Evolutionary conservation across 2,113 vertebrate species (phyloP), one percentile per base, ranked within the genome.

Genomic region (Raphicerus campestris): DNA sequence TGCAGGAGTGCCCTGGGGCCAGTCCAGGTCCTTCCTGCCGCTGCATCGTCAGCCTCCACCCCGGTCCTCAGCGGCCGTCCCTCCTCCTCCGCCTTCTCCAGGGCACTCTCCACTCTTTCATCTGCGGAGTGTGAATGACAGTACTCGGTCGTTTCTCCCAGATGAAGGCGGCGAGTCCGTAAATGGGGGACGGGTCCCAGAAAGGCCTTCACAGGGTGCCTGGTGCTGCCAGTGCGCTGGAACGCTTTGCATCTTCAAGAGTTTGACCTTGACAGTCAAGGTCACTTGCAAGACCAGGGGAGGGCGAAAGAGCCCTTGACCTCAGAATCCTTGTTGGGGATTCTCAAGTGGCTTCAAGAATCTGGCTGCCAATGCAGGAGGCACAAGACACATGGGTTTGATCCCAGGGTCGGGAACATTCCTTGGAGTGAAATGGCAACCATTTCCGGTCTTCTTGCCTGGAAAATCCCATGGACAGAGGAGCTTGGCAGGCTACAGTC

Each of bases 171-270:
- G 49, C 26, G 32, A 45, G 77, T 22, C 4, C 0, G 0, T 7
- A 7, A 9, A 66, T 6, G 16, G 78, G 51, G 53, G 6, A 39
- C 1, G 19, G 47, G 28, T 10, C 45, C 7, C 2, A 5, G 70
- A 58, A 10, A 22, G 5, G 3, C 45, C 58, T 35, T 22, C 2
- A 0, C 16, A 7, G 35, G 6, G 47, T 0, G 0, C 10, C 19
- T 6, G 19, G 32, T 2, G 7, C 4, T 11, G 2, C 14, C 39
- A 0, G 35, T 0, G 4, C 17, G 2, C 28, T 0, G 42, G 13
- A 6, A 11, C 1, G 3, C 58, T 15, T n/a, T 3, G 7, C 4
- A 6, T 28, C 42, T n/a, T 4, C 0, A 10, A 15, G 39, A 17
- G 22, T 1, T 15, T 30, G 2, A 17, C 22, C 2, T 7, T 30